These are phyloP conservation scores for Pinctada fucata DNA, from an alignment of 2,888 invertebrate genomes.

Conservation along the genomic window DNA sequence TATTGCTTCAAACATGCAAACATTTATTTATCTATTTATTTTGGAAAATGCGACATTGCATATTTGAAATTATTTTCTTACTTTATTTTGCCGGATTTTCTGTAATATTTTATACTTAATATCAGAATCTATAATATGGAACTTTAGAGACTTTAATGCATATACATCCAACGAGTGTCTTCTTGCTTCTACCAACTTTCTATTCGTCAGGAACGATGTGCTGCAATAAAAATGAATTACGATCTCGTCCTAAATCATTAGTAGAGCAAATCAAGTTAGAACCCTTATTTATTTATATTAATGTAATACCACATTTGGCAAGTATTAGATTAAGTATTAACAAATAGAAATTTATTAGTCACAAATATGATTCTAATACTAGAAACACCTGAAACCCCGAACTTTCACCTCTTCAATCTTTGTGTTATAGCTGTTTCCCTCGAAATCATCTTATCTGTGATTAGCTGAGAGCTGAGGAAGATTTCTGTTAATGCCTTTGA, in stretches of 20 bases:
- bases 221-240: not conserved
- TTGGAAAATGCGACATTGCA: too few species aligned
- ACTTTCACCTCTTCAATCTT: slow-evolving; percentile 24
- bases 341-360: slow-evolving; percentile 41
- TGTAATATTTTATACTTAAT: too few species aligned
- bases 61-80: too few species aligned
- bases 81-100: too few species aligned
- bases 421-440: not conserved
- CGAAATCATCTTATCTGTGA: slow-evolving; percentile 11
- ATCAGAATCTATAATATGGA: too few species aligned
- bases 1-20: too few species aligned
- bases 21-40: too few species aligned
- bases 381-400: slow-evolving; percentile 33
- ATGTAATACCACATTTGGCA: slow-evolving; percentile 24
- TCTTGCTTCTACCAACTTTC: too few species aligned
- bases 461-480: not conserved
- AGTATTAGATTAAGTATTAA: slow-evolving; percentile 30
- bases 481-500: slow-evolving; percentile 2
- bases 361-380: slow-evolving; percentile 22
- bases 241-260: not conserved
- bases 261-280: slow-evolving; percentile 32
- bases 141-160: too few species aligned
- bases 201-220: too few species aligned
- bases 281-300: slow-evolving; percentile 36
- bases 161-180: too few species aligned